Evolutionary conservation across 2,797 vertebrate genomes (phyloP).

Genomic region (Anas bahamensis): DNA sequence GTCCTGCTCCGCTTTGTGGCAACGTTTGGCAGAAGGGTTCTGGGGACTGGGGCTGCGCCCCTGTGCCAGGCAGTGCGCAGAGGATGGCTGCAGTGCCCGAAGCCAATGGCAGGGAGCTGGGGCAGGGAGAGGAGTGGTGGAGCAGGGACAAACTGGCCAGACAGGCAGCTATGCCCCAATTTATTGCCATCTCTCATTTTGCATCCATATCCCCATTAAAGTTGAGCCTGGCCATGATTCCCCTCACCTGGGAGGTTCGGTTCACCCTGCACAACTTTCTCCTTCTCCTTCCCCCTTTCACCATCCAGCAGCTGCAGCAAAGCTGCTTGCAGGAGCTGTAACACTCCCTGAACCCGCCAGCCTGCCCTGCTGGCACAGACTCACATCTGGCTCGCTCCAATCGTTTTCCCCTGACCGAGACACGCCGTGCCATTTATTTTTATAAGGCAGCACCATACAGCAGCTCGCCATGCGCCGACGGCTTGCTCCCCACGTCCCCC

Average conservation of each 20-base stretch:
- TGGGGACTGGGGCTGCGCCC: background rate
- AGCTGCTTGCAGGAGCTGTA: background rate
- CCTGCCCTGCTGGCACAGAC: background rate
- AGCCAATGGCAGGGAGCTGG: background rate
- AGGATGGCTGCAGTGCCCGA: accelerated
- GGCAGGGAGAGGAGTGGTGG: background rate
- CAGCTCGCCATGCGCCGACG: background rate
- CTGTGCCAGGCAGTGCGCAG: accelerated
- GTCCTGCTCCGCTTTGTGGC: background rate
- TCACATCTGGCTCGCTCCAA: background rate
- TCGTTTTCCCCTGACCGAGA: background rate
- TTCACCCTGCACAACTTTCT: background rate
- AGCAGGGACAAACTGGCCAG: background rate
- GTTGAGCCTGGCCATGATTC: background rate
- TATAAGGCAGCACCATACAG: accelerated
- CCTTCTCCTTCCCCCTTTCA: background rate
- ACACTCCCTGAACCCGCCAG: background rate
- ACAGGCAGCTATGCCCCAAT: background rate
- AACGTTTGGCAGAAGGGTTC: background rate
- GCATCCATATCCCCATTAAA: background rate
- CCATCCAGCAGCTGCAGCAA: background rate
- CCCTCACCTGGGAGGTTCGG: background rate
- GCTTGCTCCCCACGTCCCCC: background rate
- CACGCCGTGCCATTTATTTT: background rate
- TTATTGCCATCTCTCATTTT: background rate